Evolutionary conservation across 2,797 vertebrate species (phyloP).

Genomic region (Tokudaia tokunoshimensis): DNA sequence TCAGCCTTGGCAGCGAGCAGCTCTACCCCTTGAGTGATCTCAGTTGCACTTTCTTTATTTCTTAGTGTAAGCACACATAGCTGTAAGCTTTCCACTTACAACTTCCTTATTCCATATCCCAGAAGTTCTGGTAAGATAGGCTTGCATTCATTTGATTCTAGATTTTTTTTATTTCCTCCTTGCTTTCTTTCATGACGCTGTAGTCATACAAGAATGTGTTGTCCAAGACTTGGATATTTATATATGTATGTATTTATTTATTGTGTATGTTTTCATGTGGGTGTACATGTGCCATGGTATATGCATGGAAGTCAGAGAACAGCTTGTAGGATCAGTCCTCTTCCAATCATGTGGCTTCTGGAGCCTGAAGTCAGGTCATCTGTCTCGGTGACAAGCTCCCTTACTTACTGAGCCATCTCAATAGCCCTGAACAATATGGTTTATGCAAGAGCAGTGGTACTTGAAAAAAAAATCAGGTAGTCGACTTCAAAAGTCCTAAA

Average conservation of each 20-base stretch:
- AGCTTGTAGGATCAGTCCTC: background rate
- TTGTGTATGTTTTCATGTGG: background rate
- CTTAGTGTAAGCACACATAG: background rate
- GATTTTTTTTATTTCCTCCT: background rate
- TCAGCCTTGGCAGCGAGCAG: background rate
- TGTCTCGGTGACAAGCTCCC: background rate
- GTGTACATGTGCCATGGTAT: too few relatives aligned
- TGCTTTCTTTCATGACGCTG: background rate
- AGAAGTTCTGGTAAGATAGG: background rate
- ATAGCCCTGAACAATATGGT: background rate
- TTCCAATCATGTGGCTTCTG: background rate
- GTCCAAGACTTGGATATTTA: background rate
- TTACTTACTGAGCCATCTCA: background rate
- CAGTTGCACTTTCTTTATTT: background rate
- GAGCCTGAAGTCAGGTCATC: background rate
- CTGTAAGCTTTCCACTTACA: background rate
- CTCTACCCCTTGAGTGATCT: background rate
- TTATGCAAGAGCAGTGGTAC: background rate
- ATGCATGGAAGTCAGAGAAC: background rate
- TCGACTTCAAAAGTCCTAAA: background rate
- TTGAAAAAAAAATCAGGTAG: background rate
- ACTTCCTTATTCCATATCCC: background rate
- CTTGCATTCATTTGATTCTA: background rate
- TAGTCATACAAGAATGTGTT: background rate
- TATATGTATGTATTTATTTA: background rate